A percentile compares a stretch with the other conserved stretches of the same genome.
These are phyloP conservation scores for Valencia hispanica DNA, from an alignment of 2,797 vertebrate genomes.

Conservation along the genomic window DNA sequence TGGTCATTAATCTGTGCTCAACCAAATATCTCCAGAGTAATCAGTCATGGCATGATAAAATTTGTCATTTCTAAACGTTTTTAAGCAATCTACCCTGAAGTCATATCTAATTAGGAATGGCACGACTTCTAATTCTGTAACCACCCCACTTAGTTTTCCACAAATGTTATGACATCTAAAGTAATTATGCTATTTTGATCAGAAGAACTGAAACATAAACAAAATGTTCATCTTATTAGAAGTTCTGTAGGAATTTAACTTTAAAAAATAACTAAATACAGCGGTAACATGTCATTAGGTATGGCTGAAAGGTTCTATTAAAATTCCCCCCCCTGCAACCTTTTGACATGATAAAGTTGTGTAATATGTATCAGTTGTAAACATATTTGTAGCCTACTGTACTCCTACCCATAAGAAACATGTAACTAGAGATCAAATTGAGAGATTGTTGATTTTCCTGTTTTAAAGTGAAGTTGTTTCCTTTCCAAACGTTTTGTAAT, in stretches of 20 bases:
- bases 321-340: not conserved
- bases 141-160: not conserved
- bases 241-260: not conserved
- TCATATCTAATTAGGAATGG: conserved; percentile 5
- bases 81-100: not conserved
- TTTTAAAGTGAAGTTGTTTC: not conserved
- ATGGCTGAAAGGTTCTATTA: not conserved
- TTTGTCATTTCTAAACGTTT: not conserved
- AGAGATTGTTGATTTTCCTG: conserved; percentile 7
- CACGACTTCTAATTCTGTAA: not conserved
- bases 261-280: not conserved
- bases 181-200: not conserved
- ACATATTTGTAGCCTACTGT: not conserved
- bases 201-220: not conserved
- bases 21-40: not conserved
- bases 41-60: conserved; percentile 4
- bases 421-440: not conserved
- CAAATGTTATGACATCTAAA: not conserved
- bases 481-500: not conserved
- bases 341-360: not conserved
- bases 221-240: not conserved
- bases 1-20: not conserved
- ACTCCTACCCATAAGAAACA: not conserved
- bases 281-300: not conserved
- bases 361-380: not conserved